Evolutionary conservation across 2,797 vertebrate genomes (phyloP).

Genomic region (Microctenopoma lineatum): DNA sequence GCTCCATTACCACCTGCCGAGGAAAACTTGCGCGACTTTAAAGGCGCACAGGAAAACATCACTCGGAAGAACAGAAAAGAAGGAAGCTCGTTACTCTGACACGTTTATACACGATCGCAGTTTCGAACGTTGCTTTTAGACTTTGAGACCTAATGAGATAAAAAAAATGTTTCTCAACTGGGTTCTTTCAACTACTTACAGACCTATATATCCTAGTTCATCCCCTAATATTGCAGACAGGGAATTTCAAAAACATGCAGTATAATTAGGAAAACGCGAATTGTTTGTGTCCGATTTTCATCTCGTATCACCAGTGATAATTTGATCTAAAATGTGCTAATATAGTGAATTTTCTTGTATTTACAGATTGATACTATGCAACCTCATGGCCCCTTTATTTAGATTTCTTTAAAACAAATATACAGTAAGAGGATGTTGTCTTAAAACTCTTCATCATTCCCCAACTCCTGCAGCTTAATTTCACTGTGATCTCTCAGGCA

Average conservation of each 20-base stretch:
- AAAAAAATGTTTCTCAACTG: constrained; percentile 4
- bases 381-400: neutral
- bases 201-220: constrained; percentile 4
- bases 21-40: constrained; percentile 36
- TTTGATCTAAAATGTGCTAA: neutral
- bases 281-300: neutral
- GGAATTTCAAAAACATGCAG: constrained; percentile 32
- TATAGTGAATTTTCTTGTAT: constrained; percentile 6
- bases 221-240: constrained; percentile 10
- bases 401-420: too few relatives aligned
- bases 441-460: constrained; percentile 42
- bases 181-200: constrained; percentile 20
- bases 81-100: constrained; percentile 33
- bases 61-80: constrained; percentile 39
- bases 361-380: neutral
- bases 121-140: constrained; percentile 19
- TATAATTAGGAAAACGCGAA: constrained; percentile 5
- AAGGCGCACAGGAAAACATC: constrained; percentile 32
- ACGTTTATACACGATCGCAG: constrained; percentile 21
- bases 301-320: neutral
- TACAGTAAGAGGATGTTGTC: neutral
- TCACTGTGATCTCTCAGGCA: constrained; percentile 36
- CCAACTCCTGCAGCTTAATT: constrained; percentile 48
- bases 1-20: constrained; percentile 53
- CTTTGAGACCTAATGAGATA: constrained; percentile 18